These are phyloP conservation scores for Origma solitaria DNA, from an alignment of 2,113 vertebrate species.

Conservation along the genomic window DNA sequence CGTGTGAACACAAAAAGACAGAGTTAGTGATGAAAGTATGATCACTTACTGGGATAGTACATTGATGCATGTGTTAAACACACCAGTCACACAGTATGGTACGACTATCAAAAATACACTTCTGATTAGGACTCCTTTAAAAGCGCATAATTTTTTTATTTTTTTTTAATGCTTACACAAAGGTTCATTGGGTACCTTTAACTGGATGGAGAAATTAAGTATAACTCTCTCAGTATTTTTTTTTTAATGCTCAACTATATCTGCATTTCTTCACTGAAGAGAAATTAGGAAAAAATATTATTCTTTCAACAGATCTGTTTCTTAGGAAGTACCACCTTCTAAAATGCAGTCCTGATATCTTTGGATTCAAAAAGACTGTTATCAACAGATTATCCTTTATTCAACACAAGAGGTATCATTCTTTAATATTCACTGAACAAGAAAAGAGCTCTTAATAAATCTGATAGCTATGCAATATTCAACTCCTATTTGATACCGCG, in stretches of 20 bases:
- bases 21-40: not conserved
- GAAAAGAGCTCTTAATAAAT: not conserved
- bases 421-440: slow-evolving; percentile 34
- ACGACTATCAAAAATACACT: not conserved
- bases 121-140: not conserved
- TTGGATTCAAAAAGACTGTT: not conserved
- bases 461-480: not conserved
- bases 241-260: not conserved
- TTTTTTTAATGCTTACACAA: not conserved
- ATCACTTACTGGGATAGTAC: not conserved
- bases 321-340: not conserved
- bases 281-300: not conserved
- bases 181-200: not conserved
- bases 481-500: not conserved
- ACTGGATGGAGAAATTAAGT: not conserved
- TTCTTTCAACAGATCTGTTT: not conserved
- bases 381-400: not conserved
- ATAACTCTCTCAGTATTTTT: not conserved
- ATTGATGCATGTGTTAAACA: not conserved
- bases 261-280: not conserved
- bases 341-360: not conserved
- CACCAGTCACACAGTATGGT: not conserved
- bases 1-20: not conserved
- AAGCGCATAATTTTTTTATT: not conserved
- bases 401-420: not conserved